Base-by-base conservation (phyloP, 2,113 vertebrate species). In the Lophius piscatorius region DNA sequence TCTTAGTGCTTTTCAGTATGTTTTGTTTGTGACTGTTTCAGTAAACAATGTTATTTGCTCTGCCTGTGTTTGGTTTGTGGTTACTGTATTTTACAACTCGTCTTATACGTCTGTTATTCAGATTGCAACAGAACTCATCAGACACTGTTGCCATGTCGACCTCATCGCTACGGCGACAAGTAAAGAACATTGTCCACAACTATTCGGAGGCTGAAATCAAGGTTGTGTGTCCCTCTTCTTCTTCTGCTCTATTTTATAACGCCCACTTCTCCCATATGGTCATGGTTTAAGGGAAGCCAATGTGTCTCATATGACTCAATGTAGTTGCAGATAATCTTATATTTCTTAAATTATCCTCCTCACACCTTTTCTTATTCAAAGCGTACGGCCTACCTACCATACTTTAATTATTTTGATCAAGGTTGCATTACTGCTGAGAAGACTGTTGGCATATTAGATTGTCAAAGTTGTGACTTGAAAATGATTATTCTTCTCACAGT, bases 171-270 rank as follows among this genome's bases (percentile, higher is more conserved):
- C 90, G 94, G 73, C 94, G 94, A 72, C 94, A 95, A 92, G 91
- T 95, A 86, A 95, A 95, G 86, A 95, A 95, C 86, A 95, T 95
- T 17, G 94, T 95, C 67, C 94, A 96, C 90, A 96, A 96, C 89
- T 96, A 95, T 84, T 96, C 94, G 4, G 94, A 96, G 85, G 94
- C 94, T 0, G 94, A 96, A 92, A 96, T 96, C 88, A 96, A 96
- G 93, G 94, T 96, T 79, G 58, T 70, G 51, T 69, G 20, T 46
- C n/a, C 20, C 26, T 52, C 52, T 74, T 52, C 22, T 42, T 17
- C 34, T 20, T 7, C 13, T 52, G 63, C 67, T 35, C 20, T 54
- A 24, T 5, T 55, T 22, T 24, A 71, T 48, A n/a, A 35, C 41
- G 33, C 47, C 22, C 63, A 26, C 57, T 22, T 31, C 21, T 21